A percentile compares a stretch with the other conserved stretches of the same genome.
Conservation (phyloP, 2,888 invertebrate species). For the Sesia apiformis region DNA sequence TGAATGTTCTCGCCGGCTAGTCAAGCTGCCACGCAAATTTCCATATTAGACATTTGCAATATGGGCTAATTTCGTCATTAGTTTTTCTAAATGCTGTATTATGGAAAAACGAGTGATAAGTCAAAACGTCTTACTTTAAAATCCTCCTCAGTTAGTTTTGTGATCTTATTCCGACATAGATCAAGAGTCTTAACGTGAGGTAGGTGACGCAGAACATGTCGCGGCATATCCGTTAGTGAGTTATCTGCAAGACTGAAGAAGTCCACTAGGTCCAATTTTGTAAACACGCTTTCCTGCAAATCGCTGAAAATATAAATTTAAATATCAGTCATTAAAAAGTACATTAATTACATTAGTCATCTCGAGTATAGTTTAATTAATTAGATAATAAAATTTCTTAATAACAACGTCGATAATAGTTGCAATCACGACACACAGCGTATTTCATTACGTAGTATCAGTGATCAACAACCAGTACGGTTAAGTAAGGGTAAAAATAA, state of each 20-base stretch:
- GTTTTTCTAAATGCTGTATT: not conserved
- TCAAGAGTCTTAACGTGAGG: slow-evolving; percentile 87
- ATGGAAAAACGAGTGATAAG: not conserved
- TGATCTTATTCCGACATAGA: slow-evolving; percentile 86
- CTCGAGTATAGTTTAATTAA: not conserved
- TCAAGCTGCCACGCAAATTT: no score
- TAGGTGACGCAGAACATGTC: slow-evolving; percentile 82
- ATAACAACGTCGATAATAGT: no score
- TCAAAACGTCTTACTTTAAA: slow-evolving; percentile 76
- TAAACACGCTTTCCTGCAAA: slow-evolving; percentile 82
- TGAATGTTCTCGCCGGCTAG: no score
- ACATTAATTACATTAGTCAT: not conserved
- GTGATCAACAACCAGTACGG: slow-evolving; percentile 17
- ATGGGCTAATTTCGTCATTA: no score
- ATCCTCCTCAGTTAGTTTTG: slow-evolving; percentile 81
- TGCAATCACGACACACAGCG: no score
- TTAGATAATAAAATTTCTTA: no score
- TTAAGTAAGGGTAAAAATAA: slow-evolving; percentile 39
- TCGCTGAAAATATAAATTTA: slow-evolving; percentile 72
- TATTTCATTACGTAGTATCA: slow-evolving; percentile 11
- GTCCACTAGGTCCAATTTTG: slow-evolving; percentile 81
- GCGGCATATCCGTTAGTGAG: slow-evolving; percentile 82
- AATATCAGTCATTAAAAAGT: not conserved
- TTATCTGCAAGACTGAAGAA: slow-evolving; percentile 89
- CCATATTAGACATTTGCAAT: no score